phyloP scores from a whole-genome alignment of 2,113 vertebrate species.

The Scophthalmus maximus region DNA sequence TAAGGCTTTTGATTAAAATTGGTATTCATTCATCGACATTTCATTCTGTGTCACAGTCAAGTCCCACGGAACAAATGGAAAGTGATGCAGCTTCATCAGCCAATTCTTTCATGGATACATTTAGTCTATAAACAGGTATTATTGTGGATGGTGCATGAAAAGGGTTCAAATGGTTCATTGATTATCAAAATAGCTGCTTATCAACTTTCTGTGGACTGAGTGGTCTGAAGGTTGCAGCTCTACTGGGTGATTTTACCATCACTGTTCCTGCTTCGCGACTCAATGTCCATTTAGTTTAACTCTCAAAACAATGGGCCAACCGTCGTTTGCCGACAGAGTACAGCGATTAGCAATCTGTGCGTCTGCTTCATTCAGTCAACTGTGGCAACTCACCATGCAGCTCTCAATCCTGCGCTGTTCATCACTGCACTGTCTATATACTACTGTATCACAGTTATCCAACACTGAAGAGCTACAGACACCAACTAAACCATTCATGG shows the following conservation, averaged over 20 bases:
- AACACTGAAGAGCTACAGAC: not conserved
- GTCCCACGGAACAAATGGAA: too few species aligned
- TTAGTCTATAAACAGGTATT: too few species aligned
- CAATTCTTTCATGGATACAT: too few species aligned
- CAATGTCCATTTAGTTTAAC: not conserved
- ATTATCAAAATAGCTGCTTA: not conserved
- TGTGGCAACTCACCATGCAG: not conserved
- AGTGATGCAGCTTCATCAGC: too few species aligned
- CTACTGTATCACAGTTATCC: not conserved
- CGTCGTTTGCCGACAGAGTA: not conserved
- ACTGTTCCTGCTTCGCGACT: not conserved
- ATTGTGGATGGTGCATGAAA: too few species aligned
- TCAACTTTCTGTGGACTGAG: not conserved
- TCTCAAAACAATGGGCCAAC: not conserved
- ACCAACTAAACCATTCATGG: not conserved
- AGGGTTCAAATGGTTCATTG: too few species aligned
- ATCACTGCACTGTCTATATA: conserved; percentile 1
- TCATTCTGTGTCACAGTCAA: not conserved
- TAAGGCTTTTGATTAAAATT: not conserved
- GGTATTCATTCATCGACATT: not conserved
- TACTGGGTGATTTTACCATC: not conserved
- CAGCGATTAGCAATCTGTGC: not conserved
- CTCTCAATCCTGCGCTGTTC: not conserved
- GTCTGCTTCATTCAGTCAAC: not conserved
- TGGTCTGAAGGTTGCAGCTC: not conserved